Conservation (phyloP, 2,113 vertebrate species). For the Alexandromys fortis region DNA sequence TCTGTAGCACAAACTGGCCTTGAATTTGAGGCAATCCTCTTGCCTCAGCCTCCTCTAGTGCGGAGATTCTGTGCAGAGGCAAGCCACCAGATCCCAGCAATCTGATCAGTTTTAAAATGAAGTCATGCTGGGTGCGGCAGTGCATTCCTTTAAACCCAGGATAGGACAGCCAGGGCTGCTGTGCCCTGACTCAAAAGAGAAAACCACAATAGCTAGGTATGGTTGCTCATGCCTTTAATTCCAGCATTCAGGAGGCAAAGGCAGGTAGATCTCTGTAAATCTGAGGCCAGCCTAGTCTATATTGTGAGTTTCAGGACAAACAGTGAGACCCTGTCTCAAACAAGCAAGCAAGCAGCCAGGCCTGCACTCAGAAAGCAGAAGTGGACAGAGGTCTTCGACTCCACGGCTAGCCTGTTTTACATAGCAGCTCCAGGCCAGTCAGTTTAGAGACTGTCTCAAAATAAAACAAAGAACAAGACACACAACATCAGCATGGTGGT, state of each 20-base stretch:
- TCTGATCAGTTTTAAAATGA: background rate
- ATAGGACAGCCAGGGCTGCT: background rate
- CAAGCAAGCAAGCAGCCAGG: background rate
- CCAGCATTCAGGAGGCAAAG: background rate
- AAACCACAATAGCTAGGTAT: background rate
- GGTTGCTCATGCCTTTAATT: background rate
- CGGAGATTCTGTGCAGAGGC: background rate
- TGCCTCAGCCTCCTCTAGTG: background rate
- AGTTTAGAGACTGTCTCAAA: background rate
- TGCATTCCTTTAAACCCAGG: background rate
- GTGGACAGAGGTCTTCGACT: background rate
- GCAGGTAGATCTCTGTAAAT: background rate
- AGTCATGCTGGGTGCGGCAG: background rate
- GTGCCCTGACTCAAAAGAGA: background rate
- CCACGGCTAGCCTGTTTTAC: background rate
- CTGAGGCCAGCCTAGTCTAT: background rate
- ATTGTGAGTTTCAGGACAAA: background rate
- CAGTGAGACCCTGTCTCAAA: background rate
- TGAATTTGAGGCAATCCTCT: background rate
- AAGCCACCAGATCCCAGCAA: background rate
- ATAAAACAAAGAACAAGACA: background rate
- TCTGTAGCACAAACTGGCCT: background rate
- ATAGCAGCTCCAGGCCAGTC: background rate
- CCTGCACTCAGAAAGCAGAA: background rate
- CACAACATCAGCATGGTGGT: no score